Evolutionary conservation across 2,888 invertebrate genomes (phyloP).

Genomic region (Amphipoea oculea): DNA sequence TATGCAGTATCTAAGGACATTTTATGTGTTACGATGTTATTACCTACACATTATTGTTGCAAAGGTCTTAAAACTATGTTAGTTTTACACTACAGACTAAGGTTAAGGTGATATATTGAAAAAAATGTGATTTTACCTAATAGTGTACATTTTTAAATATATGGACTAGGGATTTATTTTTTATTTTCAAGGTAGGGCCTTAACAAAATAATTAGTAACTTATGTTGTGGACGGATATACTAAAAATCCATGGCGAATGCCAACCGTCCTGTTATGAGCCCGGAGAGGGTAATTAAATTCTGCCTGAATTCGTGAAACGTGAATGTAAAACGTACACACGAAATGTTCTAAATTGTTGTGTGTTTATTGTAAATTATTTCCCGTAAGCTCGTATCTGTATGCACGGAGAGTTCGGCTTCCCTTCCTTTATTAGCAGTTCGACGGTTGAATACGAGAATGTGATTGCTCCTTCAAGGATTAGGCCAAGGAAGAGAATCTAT

Average conservation of each 20-base stretch:
- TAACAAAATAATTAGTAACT: no score
- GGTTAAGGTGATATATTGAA: no score
- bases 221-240: no score
- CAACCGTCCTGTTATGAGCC: constrained; percentile 61
- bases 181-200: no score
- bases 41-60: no score
- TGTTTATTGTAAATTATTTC: constrained; percentile 48
- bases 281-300: constrained; percentile 74
- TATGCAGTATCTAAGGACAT: not conserved
- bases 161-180: no score
- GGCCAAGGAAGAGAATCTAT: not conserved
- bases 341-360: constrained; percentile 64
- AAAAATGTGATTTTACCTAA: no score
- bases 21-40: not conserved
- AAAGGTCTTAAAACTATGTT: no score
- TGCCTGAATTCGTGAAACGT: constrained; percentile 65
- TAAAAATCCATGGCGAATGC: constrained; percentile 70
- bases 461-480: constrained; percentile 22
- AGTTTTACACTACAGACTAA: no score
- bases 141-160: no score
- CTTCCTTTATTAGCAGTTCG: constrained; percentile 40
- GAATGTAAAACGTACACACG: constrained; percentile 59
- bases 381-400: constrained; percentile 40
- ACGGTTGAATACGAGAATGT: constrained; percentile 31
- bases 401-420: constrained; percentile 24